Base-by-base conservation (phyloP, 1,140 invertebrate genomes). In the Drosophila lowei region DNA sequence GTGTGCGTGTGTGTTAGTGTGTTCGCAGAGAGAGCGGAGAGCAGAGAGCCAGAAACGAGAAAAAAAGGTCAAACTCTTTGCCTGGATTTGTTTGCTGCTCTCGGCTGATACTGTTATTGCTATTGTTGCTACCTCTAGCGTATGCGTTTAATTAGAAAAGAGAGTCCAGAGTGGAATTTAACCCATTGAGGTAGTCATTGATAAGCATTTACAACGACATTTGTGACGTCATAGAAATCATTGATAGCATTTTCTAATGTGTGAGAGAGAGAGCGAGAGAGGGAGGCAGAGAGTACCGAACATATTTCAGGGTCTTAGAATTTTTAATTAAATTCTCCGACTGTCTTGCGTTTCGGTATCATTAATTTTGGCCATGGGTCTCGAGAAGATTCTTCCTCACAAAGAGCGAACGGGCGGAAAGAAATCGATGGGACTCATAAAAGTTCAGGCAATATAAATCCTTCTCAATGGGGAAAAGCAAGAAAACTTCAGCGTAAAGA, bases 41-140 rank as follows among this genome's bases (percentile, higher is more conserved):
- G 53, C 43, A 30, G 49, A 25, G 34, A 49, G 18, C 44, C 13
- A 49, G 18, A 42, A 13, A 16, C 15, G 21, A 21, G 47, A 63
- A 85, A 84, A 84, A 85, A 85, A 86, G 77, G 80, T 85, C 81
- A 85, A 86, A 71, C 65, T 86, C 30, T 30, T 30, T 47, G 70
- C 63, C 58, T 77, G 60, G 72, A 84, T 84, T 83, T 79, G 79
- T 76, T 83, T 75, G 68, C 57, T 55, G 65, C 64, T 72, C 58
- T 63, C 72, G 18, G 58, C 68, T 72, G 72, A 72, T 72, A 60
- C 72, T 77, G 62, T 61, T 67, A 46, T 75, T 79, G 68, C 80
- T 72, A 62, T 74, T 60, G 52, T 55, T 55, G 46, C 25, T 63
- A 60, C 18, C 41, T 28, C 6, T 8, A 28, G 50, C 49, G 25